Evolutionary conservation across 2,888 invertebrate genomes (phyloP).

Genomic region (Salpingus planirostris): DNA sequence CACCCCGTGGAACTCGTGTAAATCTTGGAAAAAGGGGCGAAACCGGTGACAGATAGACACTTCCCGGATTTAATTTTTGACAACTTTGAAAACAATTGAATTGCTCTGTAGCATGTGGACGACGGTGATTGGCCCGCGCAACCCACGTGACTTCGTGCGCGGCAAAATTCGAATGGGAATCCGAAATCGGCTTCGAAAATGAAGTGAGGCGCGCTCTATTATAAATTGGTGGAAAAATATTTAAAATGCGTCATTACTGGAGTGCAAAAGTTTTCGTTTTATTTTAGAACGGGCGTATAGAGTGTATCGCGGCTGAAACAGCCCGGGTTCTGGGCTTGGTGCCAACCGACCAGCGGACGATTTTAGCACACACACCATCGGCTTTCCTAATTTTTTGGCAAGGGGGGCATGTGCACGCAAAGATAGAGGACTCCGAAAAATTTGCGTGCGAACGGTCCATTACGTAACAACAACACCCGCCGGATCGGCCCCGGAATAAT

Average conservation of each 20-base stretch:
- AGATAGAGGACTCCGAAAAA: conserved; percentile 32
- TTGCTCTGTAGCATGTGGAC: conserved; percentile 43
- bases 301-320: conserved; percentile 27
- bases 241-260: conserved; percentile 31
- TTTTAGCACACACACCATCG: conserved; percentile 50
- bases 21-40: not conserved
- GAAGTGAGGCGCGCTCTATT: conserved; percentile 6
- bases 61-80: conserved; percentile 4
- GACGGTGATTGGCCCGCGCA: conserved; percentile 39
- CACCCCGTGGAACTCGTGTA: not conserved
- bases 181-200: not conserved
- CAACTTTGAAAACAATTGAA: conserved; percentile 11
- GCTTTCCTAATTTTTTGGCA: conserved; percentile 76
- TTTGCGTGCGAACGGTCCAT: too few species aligned
- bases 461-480: not conserved
- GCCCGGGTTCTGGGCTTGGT: conserved; percentile 45
- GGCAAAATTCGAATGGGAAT: conserved; percentile 10
- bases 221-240: conserved; percentile 5
- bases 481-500: not conserved
- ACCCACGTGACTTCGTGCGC: conserved; percentile 16
- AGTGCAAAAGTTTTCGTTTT: conserved; percentile 28
- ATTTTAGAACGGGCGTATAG: conserved; percentile 28
- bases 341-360: conserved; percentile 42
- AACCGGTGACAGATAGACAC: not conserved
- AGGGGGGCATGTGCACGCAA: too few species aligned